Evolutionary conservation across 2,797 vertebrate genomes (phyloP), one percentile per base, ranked within the genome.

Genomic region (Streptopelia turtur): DNA sequence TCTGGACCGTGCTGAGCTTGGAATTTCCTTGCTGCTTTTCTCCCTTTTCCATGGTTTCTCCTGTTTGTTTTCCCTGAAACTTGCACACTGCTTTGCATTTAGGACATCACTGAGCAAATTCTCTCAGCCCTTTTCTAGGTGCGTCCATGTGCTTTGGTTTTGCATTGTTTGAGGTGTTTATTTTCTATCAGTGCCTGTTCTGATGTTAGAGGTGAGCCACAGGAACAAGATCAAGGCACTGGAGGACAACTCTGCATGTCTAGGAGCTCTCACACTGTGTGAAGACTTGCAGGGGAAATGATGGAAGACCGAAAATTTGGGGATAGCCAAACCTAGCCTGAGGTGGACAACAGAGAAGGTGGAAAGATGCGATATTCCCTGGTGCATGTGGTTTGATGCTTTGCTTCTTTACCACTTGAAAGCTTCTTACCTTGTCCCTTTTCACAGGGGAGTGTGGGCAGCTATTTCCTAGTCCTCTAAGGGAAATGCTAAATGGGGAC

Each of bases 31-130:
- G 10, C 61, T 91, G 56, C 33, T 68, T 77, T 86, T 74, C 52
- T 47, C 57, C 21, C 9, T 64, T 37, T 75, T 52, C 45, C 15
- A 3, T 39, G 47, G 4, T 37, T 87, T 47, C 4, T 43, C 47
- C 13, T 61, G 23, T 16, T 74, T 47, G 18, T 60, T 82, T 68
- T 4, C 68, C 21, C 25, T 2, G 3, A 22, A 12, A 10, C 11
- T 3, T 0, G 2, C 6, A 9, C 7, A 0, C 31, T 31, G 16
- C 57, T 74, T 66, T 71, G 12, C 33, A 13, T 35, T 76, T 64
- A 35, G 77, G 41, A 30, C 69, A 35, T 43, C 13, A 2, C 23
- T 18, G 30, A 27, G 27, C 9, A 30, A 63, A 45, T 60, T 33
- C 25, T 69, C 47, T 61, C 56, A 37, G 41, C 17, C 16, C 14